A percentile compares a stretch with the other conserved stretches of the same genome.
Conservation (phyloP, 2,113 vertebrate genomes). For the Sorex fumeus region DNA sequence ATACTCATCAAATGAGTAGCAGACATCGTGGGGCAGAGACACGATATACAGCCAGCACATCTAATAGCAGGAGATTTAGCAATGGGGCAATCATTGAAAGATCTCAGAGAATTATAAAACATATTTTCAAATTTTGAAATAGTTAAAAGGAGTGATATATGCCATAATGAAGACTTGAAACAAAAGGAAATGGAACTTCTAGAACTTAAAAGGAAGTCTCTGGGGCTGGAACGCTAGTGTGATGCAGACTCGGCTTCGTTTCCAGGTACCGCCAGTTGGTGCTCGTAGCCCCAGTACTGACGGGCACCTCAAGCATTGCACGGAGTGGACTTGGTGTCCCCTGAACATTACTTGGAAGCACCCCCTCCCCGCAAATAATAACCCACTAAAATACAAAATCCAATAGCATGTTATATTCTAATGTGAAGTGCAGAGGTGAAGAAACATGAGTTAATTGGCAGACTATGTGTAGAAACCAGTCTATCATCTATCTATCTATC, state of each 20-base stretch:
- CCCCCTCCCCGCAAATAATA: too few relatives aligned
- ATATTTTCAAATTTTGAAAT: constrained; percentile 1
- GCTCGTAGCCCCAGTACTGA: too few relatives aligned
- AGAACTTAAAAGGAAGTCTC: neutral
- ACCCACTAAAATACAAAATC: constrained; percentile 8
- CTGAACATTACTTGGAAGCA: too few relatives aligned
- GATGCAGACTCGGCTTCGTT: too few relatives aligned
- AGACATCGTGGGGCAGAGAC: neutral
- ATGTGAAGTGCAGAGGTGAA: neutral
- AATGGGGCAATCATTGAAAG: neutral
- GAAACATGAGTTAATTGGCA: neutral
- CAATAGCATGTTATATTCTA: neutral
- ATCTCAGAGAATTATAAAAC: neutral
- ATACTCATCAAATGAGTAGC: neutral
- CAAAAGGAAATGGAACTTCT: neutral
- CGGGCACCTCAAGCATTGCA: too few relatives aligned
- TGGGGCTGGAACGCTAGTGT: too few relatives aligned
- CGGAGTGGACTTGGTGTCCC: too few relatives aligned
- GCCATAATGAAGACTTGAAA: neutral
- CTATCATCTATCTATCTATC: too few relatives aligned
- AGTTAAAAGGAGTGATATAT: neutral
- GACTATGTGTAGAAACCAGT: neutral
- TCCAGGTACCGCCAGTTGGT: too few relatives aligned
- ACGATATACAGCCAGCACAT: neutral
- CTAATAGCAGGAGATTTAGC: neutral